phyloP scores from a whole-genome alignment of 2,888 invertebrate genomes.

The Ashinkailepas kermadecensis region DNA sequence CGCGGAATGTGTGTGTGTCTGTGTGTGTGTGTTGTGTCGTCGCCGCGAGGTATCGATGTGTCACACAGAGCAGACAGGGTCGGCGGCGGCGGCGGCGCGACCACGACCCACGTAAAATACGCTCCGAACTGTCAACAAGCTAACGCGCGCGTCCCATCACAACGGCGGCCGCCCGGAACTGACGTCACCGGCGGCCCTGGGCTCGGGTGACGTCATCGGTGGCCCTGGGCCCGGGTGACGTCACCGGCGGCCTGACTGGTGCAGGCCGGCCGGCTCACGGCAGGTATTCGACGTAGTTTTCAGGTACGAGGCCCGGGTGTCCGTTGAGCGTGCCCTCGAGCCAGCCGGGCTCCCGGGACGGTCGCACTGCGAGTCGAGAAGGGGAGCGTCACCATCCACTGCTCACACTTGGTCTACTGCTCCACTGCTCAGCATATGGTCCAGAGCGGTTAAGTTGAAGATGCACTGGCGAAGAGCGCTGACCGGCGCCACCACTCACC shows the following conservation, averaged over 20 bases:
- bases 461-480: no score
- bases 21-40: no score
- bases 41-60: no score
- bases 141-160: neutral
- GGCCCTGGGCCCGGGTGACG: neutral
- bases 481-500: no score
- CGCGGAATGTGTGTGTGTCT: no score
- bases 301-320: conserved; percentile 84
- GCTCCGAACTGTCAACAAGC: neutral
- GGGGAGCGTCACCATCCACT: neutral
- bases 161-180: neutral
- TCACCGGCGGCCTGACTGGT: neutral
- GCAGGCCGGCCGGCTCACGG: conserved; percentile 48
- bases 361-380: conserved; percentile 55
- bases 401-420: no score
- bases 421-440: no score
- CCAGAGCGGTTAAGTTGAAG: no score
- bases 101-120: neutral
- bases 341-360: conserved; percentile 95
- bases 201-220: neutral
- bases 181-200: neutral
- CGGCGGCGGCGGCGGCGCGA: no score
- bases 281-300: conserved; percentile 89
- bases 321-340: conserved; percentile 89
- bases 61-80: no score